Conservation (phyloP, 2,797 vertebrate genomes). For the Helicolenus hilgendorfi region DNA sequence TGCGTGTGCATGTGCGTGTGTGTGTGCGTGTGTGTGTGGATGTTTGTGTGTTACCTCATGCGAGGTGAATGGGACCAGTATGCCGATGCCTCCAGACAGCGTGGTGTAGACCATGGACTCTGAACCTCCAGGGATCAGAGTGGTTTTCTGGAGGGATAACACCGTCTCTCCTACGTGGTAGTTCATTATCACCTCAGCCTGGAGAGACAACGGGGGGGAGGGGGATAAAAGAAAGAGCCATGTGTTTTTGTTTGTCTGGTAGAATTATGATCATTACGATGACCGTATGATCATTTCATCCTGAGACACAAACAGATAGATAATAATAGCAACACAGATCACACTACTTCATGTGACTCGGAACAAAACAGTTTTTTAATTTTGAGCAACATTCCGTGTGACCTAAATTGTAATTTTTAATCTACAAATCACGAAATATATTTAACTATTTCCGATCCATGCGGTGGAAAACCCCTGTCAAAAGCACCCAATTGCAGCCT, state of each 20-base stretch:
- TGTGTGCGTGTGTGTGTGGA: neutral
- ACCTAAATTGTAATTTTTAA: neutral
- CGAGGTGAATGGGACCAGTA: conserved; percentile 98
- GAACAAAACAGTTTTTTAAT: neutral
- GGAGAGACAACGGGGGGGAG: neutral
- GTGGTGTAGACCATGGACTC: conserved; percentile 99
- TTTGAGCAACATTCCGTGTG: neutral
- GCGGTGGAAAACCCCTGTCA: too few relatives aligned
- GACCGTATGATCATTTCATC: neutral
- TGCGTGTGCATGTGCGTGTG: too few relatives aligned
- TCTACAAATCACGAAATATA: neutral
- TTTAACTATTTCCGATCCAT: too few relatives aligned
- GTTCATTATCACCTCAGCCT: conserved; percentile 98
- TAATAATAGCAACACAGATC: neutral
- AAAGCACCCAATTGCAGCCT: too few relatives aligned
- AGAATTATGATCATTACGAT: neutral
- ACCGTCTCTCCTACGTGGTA: conserved; percentile 98
- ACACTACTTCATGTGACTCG: neutral
- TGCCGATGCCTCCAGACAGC: conserved; percentile 97
- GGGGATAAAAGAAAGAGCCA: neutral
- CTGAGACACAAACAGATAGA: neutral
- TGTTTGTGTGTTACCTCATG: conserved; percentile 92
- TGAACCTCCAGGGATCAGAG: conserved; percentile 97
- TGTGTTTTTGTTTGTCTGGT: neutral
- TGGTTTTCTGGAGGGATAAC: conserved; percentile 98